Base-by-base conservation (phyloP, 2,113 vertebrate genomes). In the Oncorhynchus clarkii region DNA sequence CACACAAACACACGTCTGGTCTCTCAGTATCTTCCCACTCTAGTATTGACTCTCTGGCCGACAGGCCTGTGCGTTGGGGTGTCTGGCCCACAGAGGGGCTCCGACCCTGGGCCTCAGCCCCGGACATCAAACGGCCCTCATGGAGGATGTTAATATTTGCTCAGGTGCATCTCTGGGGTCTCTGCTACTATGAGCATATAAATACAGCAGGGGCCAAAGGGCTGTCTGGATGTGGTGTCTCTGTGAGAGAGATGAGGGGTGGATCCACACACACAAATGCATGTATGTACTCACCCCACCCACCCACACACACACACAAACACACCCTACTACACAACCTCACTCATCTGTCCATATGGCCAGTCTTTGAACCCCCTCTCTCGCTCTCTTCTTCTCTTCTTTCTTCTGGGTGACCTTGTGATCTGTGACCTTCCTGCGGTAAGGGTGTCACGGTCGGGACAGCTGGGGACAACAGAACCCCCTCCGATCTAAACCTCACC, bases 101-200 rank as follows among this genome's bases (percentile, higher is more conserved):
- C 73, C 80, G 86, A 89, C 86, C 91, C 84, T 34, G n/a, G 80
- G 81, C 86, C 82, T 51, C 71, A 86, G 86, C 84, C 59, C 86
- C 6, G 27, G 85, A 89, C 90, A 86, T 92, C 89, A 92, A 92
- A 92, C 89, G 80, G 89, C 86, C 85, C 83, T 86, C 73, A 80
- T 89, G 82, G 88, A 90, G 90, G 91, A 91, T 90, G 91, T 89
- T 90, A 89, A 91, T 92, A 92, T 92, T 92, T 91, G 90, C 90
- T 89, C 91, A 92, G 91, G 91, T 92, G 91, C 86, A 70, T 88
- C 84, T 91, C 39, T 57, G 54, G 79, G 82, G 84, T 85, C 85
- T 85, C 82, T 74, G 88, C 85, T 86, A 82, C 88, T 86, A 80
- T 67, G 5, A 86, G 87, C 83, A 79, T 89, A 89, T 85, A 91